Base-by-base conservation (phyloP, 2,888 invertebrate species). In the Cerceris ruficornis region DNA sequence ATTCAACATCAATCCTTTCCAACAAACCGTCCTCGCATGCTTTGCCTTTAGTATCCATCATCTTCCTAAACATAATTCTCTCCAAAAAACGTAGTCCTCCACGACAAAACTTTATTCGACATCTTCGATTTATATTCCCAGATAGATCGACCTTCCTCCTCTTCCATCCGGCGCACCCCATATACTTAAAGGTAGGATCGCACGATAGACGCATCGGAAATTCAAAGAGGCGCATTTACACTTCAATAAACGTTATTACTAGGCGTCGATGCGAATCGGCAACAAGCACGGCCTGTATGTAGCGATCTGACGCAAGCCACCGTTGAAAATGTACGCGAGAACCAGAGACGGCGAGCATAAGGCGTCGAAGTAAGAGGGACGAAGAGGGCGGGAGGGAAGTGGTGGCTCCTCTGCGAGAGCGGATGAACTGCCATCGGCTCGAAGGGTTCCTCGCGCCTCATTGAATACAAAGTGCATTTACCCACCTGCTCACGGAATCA, bases 201-300 rank as follows among this genome's bases (percentile, higher is more conserved):
- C 52, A 15, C 28, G 28, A 28, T 50, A 77, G 75, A 81, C 77
- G 80, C 82, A 86, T 86, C 84, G 83, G 74, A 85, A 86, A 86
- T 86, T 86, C 81, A 69, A 77, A 76, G 77, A 80, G 82, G 80
- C 80, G 84, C 87, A 87, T 88, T 89, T 87, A 83, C 87, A 87
- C 87, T 81, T 88, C 84, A 86, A 88, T 88, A 88, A 89, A 89
- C 88, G 86, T 87, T 87, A 88, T 86, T 86, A 86, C 83, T 82
- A 75, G 83, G 75, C 84, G 88, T 86, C 86, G 85, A 88, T 87
- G 84, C 81, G 86, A 86, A 87, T 85, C 87, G 84, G 83, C 85
- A 76, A 81, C 85, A 85, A 85, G 83, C 82, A 82, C 69, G 54
- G 65, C 75, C 72, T n/a, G 52, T 11, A 41, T n/a, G 13, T 8